Evolutionary conservation across 2,113 vertebrate species (phyloP), one percentile per base, ranked within the genome.

Genomic region (Anoplopoma fimbria): DNA sequence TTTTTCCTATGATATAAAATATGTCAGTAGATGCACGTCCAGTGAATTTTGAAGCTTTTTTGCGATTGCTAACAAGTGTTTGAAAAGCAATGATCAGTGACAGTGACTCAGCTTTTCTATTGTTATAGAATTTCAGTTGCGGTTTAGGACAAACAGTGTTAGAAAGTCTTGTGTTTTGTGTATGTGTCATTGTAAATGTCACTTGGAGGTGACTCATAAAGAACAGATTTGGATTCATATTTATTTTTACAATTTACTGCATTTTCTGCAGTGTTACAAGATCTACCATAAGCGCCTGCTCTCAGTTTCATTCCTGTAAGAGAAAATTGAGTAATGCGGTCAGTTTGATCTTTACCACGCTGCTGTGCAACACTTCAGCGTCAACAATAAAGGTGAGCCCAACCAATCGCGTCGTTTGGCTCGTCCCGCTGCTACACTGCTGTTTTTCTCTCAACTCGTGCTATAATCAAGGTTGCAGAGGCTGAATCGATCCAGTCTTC

Each of bases 401-500:
- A 9, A 70, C 83, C 85, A 83, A 76, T 85, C 31, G 21, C 69
- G 4, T 68, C 8, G 38, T 25, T 74, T 31, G 62, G 69, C 81
- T n/a, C 15, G 17, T 70, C 65, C 75, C 31, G 4, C 80, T 58
- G 77, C 83, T 55, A 63, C 73, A 38, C 70, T 49, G 79, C 67
- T 63, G 58, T 86, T 88, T 89, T 77, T 55, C 58, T 31, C 60
- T 68, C 55, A 69, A 75, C 83, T 40, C 12, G 42, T 75, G 70
- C 85, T 88, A 79, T 88, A 92, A 90, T 91, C 92, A 91, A 85
- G 89, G 76, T 69, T 82, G 73, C 61, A 69, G 81, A 82, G 78
- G 84, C 57, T 2, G 69, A 79, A 92, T 92, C 81, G 84, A 93
- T 90, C 79, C 68, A 47, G 33, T 76, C 80, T 25, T 72, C 88